phyloP scores from a whole-genome alignment of 2,888 invertebrate genomes.

The Psylliodes chrysocephalus region DNA sequence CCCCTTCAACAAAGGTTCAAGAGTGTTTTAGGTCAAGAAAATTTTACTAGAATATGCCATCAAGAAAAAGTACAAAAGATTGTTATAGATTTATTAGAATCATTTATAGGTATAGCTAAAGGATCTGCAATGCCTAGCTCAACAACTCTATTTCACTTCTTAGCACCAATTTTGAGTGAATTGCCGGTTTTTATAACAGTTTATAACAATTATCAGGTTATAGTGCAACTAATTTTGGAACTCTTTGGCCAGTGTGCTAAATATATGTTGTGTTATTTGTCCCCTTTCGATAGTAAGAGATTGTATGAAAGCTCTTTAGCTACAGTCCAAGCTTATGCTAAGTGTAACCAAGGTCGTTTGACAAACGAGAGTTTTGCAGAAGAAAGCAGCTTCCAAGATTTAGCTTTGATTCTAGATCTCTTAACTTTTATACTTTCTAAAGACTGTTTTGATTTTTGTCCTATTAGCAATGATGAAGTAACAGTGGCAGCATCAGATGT shows the following conservation, averaged over 20 bases:
- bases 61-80: slow-evolving; percentile 74
- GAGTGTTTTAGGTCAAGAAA: slow-evolving; percentile 65
- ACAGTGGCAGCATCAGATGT: slow-evolving; percentile 69
- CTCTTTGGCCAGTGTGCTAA: slow-evolving; percentile 78
- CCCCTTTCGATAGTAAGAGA: slow-evolving; percentile 69
- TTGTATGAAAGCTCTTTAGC: slow-evolving; percentile 76
- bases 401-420: slow-evolving; percentile 82
- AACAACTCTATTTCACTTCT: slow-evolving; percentile 66
- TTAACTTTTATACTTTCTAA: slow-evolving; percentile 65
- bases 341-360: slow-evolving; percentile 73
- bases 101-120: slow-evolving; percentile 77
- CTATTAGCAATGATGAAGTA: slow-evolving; percentile 53
- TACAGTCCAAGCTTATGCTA: slow-evolving; percentile 76
- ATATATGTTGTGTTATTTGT: slow-evolving; percentile 74
- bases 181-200: slow-evolving; percentile 76
- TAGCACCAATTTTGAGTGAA: slow-evolving; percentile 74
- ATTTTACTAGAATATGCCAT: slow-evolving; percentile 68
- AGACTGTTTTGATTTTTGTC: slow-evolving; percentile 62
- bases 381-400: slow-evolving; percentile 80
- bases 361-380: slow-evolving; percentile 73
- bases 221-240: slow-evolving; percentile 80
- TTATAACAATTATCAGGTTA: slow-evolving; percentile 79
- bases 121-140: slow-evolving; percentile 65
- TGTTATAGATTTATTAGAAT: slow-evolving; percentile 80
- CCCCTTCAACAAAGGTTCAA: slow-evolving; percentile 67